Conservation (phyloP, 2,797 vertebrate genomes). For the Vireo griseus region DNA sequence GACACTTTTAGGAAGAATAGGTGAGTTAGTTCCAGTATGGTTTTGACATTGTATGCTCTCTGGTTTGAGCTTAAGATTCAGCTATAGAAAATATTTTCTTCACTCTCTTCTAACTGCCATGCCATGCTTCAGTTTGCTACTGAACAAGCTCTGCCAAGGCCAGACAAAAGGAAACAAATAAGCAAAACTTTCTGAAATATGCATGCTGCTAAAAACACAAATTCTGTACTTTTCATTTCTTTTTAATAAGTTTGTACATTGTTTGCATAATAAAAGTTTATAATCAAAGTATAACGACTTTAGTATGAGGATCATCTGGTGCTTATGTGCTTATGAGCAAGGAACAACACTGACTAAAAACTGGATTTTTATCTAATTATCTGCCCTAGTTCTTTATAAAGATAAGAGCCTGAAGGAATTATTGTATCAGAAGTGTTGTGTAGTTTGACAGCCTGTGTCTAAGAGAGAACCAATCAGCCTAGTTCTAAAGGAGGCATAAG, state of each 20-base stretch:
- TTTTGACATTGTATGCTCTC: not conserved
- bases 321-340: not conserved
- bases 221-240: not conserved
- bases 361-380: not conserved
- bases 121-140: not conserved
- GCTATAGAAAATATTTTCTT: not conserved
- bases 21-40: slow-evolving; percentile 40
- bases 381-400: not conserved
- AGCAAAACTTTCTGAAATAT: not conserved
- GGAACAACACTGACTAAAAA: not conserved
- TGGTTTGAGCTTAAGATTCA: not conserved
- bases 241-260: not conserved
- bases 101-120: not conserved
- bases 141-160: not conserved
- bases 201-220: rapidly evolving
- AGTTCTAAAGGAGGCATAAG: not conserved
- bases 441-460: not conserved
- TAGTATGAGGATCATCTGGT: not conserved
- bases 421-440: not conserved
- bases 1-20: slow-evolving; percentile 38
- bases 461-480: not conserved
- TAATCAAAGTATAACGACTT: not conserved
- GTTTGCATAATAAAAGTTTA: not conserved
- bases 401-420: not conserved
- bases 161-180: not conserved